These are phyloP conservation scores for Rhynchonycteris naso DNA, from an alignment of 2,797 vertebrate genomes.

Conservation along the genomic window DNA sequence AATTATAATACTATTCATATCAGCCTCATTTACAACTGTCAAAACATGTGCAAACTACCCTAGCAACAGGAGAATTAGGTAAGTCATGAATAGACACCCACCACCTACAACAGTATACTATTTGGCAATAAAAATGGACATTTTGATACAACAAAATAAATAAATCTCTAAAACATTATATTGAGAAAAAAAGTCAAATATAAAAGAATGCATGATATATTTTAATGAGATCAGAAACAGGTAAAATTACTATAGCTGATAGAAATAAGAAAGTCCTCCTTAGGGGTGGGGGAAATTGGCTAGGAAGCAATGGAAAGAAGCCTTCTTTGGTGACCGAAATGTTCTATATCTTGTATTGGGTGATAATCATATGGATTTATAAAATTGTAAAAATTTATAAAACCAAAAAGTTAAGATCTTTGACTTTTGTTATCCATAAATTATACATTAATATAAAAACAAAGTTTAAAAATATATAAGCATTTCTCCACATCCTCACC, in stretches of 20 bases:
- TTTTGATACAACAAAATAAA: not conserved
- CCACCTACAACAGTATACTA: not conserved
- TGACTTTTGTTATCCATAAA: not conserved
- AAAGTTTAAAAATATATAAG: conserved; percentile 32
- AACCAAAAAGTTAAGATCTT: conserved; percentile 46
- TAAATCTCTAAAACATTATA: not conserved
- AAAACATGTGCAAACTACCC: not conserved
- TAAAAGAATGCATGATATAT: not conserved
- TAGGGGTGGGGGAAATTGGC: not conserved
- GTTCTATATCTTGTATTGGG: not conserved
- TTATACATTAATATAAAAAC: conserved; percentile 23
- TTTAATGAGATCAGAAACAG: conserved; percentile 5
- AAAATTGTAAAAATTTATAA: not conserved
- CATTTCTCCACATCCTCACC: not conserved
- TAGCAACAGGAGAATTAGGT: not conserved
- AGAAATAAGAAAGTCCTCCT: not conserved
- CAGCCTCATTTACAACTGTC: not conserved
- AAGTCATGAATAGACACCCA: not conserved
- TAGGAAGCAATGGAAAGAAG: not conserved
- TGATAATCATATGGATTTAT: conserved; percentile 21
- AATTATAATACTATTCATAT: not conserved
- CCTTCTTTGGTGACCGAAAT: not conserved
- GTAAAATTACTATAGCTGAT: not conserved
- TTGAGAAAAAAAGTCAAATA: conserved; percentile 15
- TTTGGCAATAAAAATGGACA: not conserved